phyloP scores from a whole-genome alignment of 2,113 vertebrate genomes.

The Glaucomys volans region DNA sequence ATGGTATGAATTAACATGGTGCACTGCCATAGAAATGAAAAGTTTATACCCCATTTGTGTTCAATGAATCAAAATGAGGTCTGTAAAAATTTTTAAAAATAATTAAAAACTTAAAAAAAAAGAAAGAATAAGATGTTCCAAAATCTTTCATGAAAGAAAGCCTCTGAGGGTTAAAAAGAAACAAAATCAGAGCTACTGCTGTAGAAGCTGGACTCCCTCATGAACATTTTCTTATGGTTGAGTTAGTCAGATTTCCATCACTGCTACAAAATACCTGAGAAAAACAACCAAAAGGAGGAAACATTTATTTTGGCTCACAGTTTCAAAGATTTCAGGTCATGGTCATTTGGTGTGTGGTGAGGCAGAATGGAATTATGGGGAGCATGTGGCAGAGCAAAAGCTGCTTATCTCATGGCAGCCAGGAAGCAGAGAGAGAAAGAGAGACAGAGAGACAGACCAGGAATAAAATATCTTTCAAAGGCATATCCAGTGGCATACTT shows the following conservation, averaged over 20 bases:
- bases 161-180: neutral
- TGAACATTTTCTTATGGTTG: neutral
- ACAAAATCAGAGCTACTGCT: neutral
- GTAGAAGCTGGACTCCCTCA: neutral
- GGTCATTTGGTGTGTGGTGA: neutral
- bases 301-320: neutral
- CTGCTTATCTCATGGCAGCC: neutral
- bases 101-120: too few species aligned
- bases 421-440: neutral
- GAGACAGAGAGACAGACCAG: too few species aligned
- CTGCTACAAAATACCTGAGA: neutral
- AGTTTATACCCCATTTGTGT: too few species aligned
- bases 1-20: too few species aligned
- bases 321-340: neutral
- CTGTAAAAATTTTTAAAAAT: too few species aligned
- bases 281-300: neutral
- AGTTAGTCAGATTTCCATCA: neutral
- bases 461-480: neutral
- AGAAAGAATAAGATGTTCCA: neutral
- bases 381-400: neutral
- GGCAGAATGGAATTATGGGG: neutral
- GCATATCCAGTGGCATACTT: neutral
- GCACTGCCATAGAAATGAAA: too few species aligned
- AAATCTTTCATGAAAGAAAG: neutral
- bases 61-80: too few species aligned